Percentiles rank a stretch among this genome's conserved stretches.
Evolutionary conservation across 2,888 invertebrate genomes (phyloP).

Genomic region (Synergus laeviventris): DNA sequence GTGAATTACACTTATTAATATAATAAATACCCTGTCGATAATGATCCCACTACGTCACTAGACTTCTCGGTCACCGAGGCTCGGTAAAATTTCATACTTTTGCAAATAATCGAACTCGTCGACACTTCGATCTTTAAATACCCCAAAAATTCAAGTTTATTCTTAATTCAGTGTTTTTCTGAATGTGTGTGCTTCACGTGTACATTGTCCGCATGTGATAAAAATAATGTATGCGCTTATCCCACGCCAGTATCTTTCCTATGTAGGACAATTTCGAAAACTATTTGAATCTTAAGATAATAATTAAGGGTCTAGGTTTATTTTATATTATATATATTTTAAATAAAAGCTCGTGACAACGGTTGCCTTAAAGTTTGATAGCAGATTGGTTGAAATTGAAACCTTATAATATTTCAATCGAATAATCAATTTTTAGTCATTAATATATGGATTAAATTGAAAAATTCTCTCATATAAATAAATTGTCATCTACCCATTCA

Average conservation of each 20-base stretch:
- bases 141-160: constrained; percentile 56
- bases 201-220: background rate
- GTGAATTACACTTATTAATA: constrained; percentile 52
- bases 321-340: too few relatives aligned
- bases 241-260: background rate
- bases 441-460: background rate
- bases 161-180: constrained; percentile 40
- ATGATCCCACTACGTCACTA: constrained; percentile 70
- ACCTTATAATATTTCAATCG: background rate
- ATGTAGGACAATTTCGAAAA: background rate
- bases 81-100: constrained; percentile 75
- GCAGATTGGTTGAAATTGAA: background rate
- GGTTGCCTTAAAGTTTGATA: background rate
- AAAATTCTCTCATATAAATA: background rate
- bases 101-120: constrained; percentile 73
- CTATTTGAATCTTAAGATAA: background rate
- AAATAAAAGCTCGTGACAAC: background rate
- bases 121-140: constrained; percentile 66
- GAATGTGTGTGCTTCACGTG: constrained; percentile 5
- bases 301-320: background rate
- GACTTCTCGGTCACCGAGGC: constrained; percentile 63
- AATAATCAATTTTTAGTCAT: background rate
- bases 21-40: constrained; percentile 65
- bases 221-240: background rate
- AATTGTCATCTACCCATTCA: background rate